Evolutionary conservation across 2,113 vertebrate genomes (phyloP).

Genomic region (Callipepla californica): DNA sequence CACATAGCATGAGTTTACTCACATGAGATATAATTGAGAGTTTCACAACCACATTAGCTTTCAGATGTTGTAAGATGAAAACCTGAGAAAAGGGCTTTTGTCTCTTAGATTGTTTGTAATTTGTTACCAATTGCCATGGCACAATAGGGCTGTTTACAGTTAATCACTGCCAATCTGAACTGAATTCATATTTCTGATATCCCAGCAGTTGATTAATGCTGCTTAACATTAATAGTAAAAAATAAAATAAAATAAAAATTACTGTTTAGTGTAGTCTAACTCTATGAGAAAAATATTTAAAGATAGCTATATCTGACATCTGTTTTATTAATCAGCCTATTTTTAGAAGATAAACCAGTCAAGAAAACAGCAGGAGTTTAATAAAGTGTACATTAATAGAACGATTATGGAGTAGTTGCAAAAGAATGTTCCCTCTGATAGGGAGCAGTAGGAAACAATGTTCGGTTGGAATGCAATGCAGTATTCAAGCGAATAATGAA

Average conservation of each 20-base stretch:
- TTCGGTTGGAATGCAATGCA: background rate
- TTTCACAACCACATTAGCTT: background rate
- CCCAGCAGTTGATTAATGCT: background rate
- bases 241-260: background rate
- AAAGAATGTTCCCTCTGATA: slow-evolving; percentile 27
- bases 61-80: background rate
- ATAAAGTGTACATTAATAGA: slow-evolving; percentile 50
- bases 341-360: slow-evolving; percentile 57
- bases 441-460: background rate
- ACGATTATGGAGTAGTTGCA: slow-evolving; percentile 35
- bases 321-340: slow-evolving; percentile 56
- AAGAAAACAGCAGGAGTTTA: slow-evolving; percentile 63
- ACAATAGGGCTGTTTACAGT: background rate
- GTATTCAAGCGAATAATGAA: slow-evolving; percentile 37
- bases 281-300: background rate
- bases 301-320: background rate
- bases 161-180: background rate
- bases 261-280: background rate
- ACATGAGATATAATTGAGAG: background rate
- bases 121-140: background rate
- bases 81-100: background rate
- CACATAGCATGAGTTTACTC: background rate
- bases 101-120: background rate
- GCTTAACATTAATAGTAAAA: background rate
- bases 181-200: background rate